Conservation (phyloP, 2,113 vertebrate genomes). For the Lipotes vexillifer region DNA sequence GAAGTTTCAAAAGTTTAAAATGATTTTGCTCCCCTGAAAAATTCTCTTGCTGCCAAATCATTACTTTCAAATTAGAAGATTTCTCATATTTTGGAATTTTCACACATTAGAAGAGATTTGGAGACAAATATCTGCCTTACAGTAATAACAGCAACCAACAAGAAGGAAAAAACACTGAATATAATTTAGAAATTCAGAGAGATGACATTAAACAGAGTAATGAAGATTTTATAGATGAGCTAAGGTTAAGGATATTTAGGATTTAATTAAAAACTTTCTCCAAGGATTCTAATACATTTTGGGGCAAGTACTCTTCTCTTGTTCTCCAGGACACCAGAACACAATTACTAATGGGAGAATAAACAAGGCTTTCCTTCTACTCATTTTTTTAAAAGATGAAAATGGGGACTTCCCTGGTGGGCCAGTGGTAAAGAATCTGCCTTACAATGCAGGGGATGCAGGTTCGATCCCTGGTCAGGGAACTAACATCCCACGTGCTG, state of each 20-base stretch:
- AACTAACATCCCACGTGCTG: no score
- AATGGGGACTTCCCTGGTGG: no score
- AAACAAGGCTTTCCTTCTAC: not conserved
- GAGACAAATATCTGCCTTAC: not conserved
- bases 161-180: not conserved
- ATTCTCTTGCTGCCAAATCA: not conserved
- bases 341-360: not conserved
- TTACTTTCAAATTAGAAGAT: slow-evolving; percentile 18
- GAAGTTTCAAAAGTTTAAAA: slow-evolving; percentile 16
- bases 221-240: not conserved
- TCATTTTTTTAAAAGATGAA: not conserved
- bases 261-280: not conserved
- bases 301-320: not conserved
- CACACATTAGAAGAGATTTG: not conserved
- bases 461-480: no score
- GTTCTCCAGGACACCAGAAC: not conserved
- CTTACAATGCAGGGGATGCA: no score
- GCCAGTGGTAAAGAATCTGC: no score
- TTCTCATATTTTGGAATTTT: not conserved
- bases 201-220: not conserved
- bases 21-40: not conserved
- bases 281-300: not conserved
- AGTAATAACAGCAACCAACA: not conserved
- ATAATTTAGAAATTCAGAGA: not conserved
- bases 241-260: not conserved